These are phyloP conservation scores for Empis livida DNA, from an alignment of 2,888 invertebrate genomes.

Conservation along the genomic window DNA sequence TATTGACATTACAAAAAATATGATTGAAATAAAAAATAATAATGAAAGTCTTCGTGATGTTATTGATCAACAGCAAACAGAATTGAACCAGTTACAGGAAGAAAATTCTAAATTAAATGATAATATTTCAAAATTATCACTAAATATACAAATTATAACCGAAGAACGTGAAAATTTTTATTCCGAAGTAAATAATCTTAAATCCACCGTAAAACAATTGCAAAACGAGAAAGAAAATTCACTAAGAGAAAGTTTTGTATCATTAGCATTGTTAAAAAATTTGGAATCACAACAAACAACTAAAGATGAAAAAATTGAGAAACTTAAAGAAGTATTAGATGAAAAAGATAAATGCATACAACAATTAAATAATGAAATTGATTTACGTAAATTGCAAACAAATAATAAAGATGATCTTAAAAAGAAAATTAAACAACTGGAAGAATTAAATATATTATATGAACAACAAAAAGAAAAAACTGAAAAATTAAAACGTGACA, in stretches of 20 bases:
- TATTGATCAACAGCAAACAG: conserved; percentile 12
- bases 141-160: background rate
- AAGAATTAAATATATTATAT: conserved; percentile 2
- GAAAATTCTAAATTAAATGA: conserved; percentile 15
- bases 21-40: conserved; percentile 11
- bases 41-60: conserved; percentile 7
- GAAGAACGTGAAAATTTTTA: background rate
- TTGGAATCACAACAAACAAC: too few relatives aligned
- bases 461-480: conserved; percentile 4
- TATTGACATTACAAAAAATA: conserved; percentile 7
- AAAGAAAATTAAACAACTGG: conserved; percentile 3
- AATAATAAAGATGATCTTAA: background rate
- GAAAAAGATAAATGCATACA: conserved; percentile 13
- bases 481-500: conserved; percentile 20
- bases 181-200: background rate
- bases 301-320: too few relatives aligned
- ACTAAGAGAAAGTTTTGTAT: conserved; percentile 14
- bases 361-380: background rate
- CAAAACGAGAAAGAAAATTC: conserved; percentile 14
- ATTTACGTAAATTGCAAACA: background rate
- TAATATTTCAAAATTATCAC: conserved; percentile 16
- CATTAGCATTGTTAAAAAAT: conserved; percentile 12
- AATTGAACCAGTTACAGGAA: conserved; percentile 7
- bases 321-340: conserved; percentile 6
- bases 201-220: conserved; percentile 11